phyloP scores from a whole-genome alignment of 2,888 invertebrate species.

The Plagodis dolabraria region DNA sequence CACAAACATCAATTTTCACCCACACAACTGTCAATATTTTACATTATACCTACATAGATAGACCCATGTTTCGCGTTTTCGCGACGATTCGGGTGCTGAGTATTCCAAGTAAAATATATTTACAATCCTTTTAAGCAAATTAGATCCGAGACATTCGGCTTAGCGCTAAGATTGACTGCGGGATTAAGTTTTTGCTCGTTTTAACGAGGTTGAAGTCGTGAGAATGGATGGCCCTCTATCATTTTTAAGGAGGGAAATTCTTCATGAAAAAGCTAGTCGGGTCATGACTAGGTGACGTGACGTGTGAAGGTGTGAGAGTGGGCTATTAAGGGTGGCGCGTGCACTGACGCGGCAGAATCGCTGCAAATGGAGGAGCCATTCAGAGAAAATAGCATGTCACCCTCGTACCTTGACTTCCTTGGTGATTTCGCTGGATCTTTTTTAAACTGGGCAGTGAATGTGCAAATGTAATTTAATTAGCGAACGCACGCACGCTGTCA shows the following conservation, averaged over 20 bases:
- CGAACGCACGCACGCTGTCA: conserved; percentile 16
- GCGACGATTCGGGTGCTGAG: conserved; percentile 3
- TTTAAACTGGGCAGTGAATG: conserved; percentile 34
- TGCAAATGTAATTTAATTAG: conserved; percentile 29
- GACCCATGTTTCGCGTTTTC: conserved; percentile 3
- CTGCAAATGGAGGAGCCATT: conserved; percentile 62
- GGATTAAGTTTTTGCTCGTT: conserved; percentile 28
- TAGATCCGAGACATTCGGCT: conserved; percentile 41
- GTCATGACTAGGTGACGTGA: conserved; percentile 59
- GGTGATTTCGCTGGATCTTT: conserved; percentile 42
- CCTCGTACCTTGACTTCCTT: conserved; percentile 47
- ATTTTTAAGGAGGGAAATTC: conserved; percentile 60
- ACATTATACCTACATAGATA: neutral
- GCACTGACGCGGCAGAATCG: conserved; percentile 65
- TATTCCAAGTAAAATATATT: conserved; percentile 22
- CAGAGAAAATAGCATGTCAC: conserved; percentile 60
- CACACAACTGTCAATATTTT: conserved; percentile 28
- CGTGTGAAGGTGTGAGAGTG: conserved; percentile 57
- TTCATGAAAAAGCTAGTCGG: conserved; percentile 62
- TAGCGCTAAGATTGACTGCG: conserved; percentile 32
- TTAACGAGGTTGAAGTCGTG: conserved; percentile 50
- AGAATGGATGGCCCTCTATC: conserved; percentile 45
- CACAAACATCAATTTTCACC: conserved; percentile 31
- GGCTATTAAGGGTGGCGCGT: conserved; percentile 55
- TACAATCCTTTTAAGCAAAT: conserved; percentile 30